Percentiles rank a stretch among this genome's conserved stretches.
phyloP scores from a whole-genome alignment of 1,140 invertebrate species.

The Drosophila virilis region DNA sequence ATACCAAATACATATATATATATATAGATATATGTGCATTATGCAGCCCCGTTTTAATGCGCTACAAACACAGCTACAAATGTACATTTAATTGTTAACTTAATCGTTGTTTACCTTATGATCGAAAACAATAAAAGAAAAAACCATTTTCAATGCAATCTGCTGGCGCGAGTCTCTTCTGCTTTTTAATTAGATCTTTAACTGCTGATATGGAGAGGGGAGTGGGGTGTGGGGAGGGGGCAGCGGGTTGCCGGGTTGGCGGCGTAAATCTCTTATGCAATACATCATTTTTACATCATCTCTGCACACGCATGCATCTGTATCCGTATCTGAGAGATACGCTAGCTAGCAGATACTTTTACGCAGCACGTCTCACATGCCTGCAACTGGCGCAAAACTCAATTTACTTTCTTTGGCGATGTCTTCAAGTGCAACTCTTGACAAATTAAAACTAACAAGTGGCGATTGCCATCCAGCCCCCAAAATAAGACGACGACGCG shows the following conservation, averaged over 20 bases:
- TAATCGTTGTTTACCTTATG: constrained; percentile 75
- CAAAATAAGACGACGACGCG: neutral
- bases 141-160: constrained; percentile 72
- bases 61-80: constrained; percentile 43
- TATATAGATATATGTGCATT: constrained; percentile 8
- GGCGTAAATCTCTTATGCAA: constrained; percentile 27
- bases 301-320: neutral
- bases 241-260: too few species aligned
- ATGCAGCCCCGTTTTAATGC: constrained; percentile 29
- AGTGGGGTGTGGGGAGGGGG: neutral
- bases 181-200: constrained; percentile 44
- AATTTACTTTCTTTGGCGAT: constrained; percentile 71
- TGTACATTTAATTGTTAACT: constrained; percentile 76
- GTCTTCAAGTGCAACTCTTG: constrained; percentile 76
- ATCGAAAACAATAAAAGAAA: constrained; percentile 69
- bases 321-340: constrained; percentile 4
- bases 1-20: constrained; percentile 26
- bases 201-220: constrained; percentile 12
- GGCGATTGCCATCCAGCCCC: constrained; percentile 51
- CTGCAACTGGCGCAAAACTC: constrained; percentile 37
- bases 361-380: neutral
- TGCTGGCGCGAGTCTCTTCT: constrained; percentile 19
- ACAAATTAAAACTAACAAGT: constrained; percentile 78
- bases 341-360: constrained; percentile 25
- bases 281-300: constrained; percentile 32